Conservation (phyloP, 2,113 vertebrate species). For the Oryzias woworae region DNA sequence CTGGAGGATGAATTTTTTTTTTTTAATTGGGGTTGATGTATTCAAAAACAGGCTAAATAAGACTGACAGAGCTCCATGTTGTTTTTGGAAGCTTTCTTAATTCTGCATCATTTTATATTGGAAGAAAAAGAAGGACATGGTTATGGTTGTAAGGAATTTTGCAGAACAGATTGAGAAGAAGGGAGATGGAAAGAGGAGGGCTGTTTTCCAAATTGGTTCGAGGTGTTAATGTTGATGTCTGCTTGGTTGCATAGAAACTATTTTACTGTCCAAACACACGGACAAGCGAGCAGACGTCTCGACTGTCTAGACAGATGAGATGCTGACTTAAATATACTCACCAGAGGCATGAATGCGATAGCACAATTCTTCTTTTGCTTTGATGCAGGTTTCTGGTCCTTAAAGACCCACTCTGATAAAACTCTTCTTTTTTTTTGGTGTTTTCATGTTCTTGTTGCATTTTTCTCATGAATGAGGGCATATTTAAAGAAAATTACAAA, state of each 20-base stretch:
- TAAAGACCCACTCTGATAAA: too few relatives aligned
- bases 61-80: neutral
- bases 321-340: constrained; percentile 33
- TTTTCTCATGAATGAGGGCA: too few relatives aligned
- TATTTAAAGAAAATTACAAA: too few relatives aligned
- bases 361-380: neutral
- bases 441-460: too few relatives aligned
- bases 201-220: constrained; percentile 52
- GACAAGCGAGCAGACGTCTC: constrained; percentile 27
- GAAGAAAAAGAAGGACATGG: too few relatives aligned
- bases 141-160: too few relatives aligned
- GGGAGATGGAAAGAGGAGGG: constrained; percentile 30
- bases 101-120: too few relatives aligned
- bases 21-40: neutral
- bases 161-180: constrained; percentile 6
- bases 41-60: constrained; percentile 12
- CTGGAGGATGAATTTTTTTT: too few relatives aligned
- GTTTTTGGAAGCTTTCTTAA: too few relatives aligned
- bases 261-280: constrained; percentile 41
- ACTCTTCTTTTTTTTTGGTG: too few relatives aligned
- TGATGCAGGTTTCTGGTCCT: too few relatives aligned
- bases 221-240: constrained; percentile 52
- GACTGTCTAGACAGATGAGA: constrained; percentile 40
- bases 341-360: constrained; percentile 4
- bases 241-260: constrained; percentile 49